These are phyloP conservation scores for Serranus cabrilla DNA, from an alignment of 2,797 vertebrate genomes.

Conservation along the genomic window DNA sequence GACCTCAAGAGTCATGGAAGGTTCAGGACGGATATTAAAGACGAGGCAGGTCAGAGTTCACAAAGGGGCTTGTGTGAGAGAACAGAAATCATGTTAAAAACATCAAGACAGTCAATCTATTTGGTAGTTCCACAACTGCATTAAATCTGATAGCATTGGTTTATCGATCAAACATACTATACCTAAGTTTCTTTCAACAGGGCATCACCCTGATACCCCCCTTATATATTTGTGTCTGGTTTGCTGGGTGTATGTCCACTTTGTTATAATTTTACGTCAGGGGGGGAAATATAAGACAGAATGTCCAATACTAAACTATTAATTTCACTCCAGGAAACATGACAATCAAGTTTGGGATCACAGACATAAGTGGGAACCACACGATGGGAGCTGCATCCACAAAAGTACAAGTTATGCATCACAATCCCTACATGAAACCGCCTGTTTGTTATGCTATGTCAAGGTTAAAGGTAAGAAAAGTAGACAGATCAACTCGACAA, in stretches of 20 bases:
- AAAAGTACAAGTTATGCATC: slow-evolving; percentile 37
- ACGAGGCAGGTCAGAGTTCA: slow-evolving; percentile 22
- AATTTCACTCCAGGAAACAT: slow-evolving; percentile 25
- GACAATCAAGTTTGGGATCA: slow-evolving; percentile 13
- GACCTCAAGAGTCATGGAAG: slow-evolving; percentile 40
- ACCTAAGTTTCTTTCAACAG: slow-evolving; percentile 15
- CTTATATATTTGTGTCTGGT: slow-evolving; percentile 1
- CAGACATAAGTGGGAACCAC: background rate
- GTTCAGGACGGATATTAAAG: slow-evolving; percentile 7
- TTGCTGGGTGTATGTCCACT: background rate
- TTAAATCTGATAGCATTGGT: slow-evolving; percentile 6
- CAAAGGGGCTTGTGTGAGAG: background rate
- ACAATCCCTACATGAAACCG: slow-evolving; percentile 52
- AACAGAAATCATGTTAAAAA: background rate
- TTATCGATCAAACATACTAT: background rate
- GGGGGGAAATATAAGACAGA: background rate
- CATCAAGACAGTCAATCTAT: background rate
- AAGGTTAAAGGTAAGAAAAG: slow-evolving; percentile 26
- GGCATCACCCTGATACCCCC: background rate
- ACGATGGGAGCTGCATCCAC: slow-evolving; percentile 8
- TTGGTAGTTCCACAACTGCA: slow-evolving; percentile 8
- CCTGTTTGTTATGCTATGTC: slow-evolving; percentile 17
- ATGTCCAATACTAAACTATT: slow-evolving; percentile 1
- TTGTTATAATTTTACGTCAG: slow-evolving; percentile 3
- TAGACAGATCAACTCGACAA: slow-evolving; percentile 44